These are phyloP conservation scores for Lepisosteus osseus DNA, from an alignment of 2,113 vertebrate genomes.

Conservation along the genomic window DNA sequence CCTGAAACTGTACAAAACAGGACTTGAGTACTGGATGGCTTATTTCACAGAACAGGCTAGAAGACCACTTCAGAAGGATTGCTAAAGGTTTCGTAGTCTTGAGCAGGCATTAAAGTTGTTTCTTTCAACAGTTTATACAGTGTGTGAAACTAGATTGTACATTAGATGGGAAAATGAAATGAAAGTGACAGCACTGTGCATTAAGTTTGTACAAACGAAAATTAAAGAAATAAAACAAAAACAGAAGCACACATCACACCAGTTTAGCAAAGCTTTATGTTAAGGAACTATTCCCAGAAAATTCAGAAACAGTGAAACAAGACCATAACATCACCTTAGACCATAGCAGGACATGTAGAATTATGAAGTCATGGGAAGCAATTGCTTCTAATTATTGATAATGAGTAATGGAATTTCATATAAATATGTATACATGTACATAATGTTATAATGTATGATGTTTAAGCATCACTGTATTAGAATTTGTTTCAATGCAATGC, in stretches of 20 bases:
- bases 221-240: slow-evolving; percentile 13
- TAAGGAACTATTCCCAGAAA: neutral
- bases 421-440: neutral
- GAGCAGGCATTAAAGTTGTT: no score
- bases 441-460: neutral
- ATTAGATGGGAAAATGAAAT: slow-evolving; percentile 27
- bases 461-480: neutral
- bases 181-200: slow-evolving; percentile 20
- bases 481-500: neutral
- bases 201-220: slow-evolving; percentile 4
- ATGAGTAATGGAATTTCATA: no score
- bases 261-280: slow-evolving; percentile 2
- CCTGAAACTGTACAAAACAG: no score
- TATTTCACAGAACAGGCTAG: no score
- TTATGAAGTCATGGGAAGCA: neutral
- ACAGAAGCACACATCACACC: slow-evolving; percentile 29
- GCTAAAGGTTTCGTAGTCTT: no score
- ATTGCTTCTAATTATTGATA: no score
- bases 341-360: neutral
- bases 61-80: no score
- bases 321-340: neutral
- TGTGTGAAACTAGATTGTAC: no score
- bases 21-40: no score
- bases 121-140: no score
- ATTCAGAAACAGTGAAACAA: slow-evolving; percentile 2